phyloP scores from a whole-genome alignment of 2,888 invertebrate genomes.

The Noctua fimbriata region DNA sequence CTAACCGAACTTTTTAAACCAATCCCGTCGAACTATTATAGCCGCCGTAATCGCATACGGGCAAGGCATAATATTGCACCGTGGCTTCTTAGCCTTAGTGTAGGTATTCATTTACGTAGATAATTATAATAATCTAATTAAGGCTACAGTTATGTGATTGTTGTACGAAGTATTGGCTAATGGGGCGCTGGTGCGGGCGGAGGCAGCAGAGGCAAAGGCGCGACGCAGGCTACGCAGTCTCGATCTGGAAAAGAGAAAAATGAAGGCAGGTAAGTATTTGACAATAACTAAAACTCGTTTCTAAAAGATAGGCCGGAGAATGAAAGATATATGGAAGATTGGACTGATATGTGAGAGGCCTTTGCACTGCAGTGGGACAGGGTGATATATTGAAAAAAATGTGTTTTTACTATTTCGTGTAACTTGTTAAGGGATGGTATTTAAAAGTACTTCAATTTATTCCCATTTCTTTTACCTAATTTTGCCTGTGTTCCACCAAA shows the following conservation, averaged over 20 bases:
- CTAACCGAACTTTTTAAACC: not conserved
- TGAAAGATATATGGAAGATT: not conserved
- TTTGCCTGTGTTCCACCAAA: no score
- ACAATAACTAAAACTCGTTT: no score
- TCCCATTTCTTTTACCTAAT: no score
- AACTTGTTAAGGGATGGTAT: no score
- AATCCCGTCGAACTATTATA: not conserved
- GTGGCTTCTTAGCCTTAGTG: not conserved
- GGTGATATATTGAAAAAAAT: no score
- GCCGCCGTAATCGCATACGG: not conserved
- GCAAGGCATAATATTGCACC: not conserved
- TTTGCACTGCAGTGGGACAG: not conserved
- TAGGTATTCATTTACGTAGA: constrained; percentile 8
- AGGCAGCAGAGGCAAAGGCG: constrained; percentile 83
- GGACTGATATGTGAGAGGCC: not conserved
- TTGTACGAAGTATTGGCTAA: constrained; percentile 68
- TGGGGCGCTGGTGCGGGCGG: constrained; percentile 85
- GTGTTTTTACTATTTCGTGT: no score
- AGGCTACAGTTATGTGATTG: constrained; percentile 36
- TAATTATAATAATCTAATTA: constrained; percentile 16
- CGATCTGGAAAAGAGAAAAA: constrained; percentile 78
- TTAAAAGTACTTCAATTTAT: no score
- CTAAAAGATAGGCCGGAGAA: not conserved
- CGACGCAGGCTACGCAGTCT: constrained; percentile 86
- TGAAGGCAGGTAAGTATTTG: not conserved